Base-by-base conservation (phyloP, 2,113 vertebrate genomes). In the Gallinago paraguaiae region DNA sequence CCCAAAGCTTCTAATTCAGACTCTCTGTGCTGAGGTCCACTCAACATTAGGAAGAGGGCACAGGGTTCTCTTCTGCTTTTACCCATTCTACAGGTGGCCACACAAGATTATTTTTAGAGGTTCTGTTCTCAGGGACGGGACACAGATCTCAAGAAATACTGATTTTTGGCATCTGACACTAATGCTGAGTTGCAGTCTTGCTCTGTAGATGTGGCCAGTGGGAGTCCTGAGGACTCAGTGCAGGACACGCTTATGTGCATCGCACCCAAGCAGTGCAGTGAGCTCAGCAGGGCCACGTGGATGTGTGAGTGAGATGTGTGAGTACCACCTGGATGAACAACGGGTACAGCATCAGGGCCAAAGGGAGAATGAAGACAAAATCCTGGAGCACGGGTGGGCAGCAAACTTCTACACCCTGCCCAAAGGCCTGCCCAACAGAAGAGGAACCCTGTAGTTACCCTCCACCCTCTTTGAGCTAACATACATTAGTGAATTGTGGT, bases 241-340 rank as follows among this genome's bases (percentile, higher is more conserved):
- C 0, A 1, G 33, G 37, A 48, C 27, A 31, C 5, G 4, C 24
- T 14, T 8, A 9, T 0, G 9, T 28, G 25, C 30, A 5, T 57
- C 1, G 1, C n/a, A 46, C 27, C n/a, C n/a, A 4, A 9, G 33
- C 16, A 16, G 17, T 13, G 9, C 7, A 17, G 56, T 7, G 31
- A 15, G 39, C 5, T 43, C 64, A 27, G 27, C 68, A 60, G 69
- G 51, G 60, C 17, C 46, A 22, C 1, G 2, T 2, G 6, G 50
- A 11, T 11, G 8, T 8, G 24, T 6, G 17, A 14, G 37, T 14
- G 46, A 6, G 43, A 11, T 11, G 8, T 8, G 24, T 7, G 17
- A 15, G 43, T 14, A 31, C 43, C 28, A 10, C 60, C 60, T 4
- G 30, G 37, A 35, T 61, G 57, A 46, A 14, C 31, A 37, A 41